A percentile compares a stretch with the other conserved stretches of the same genome.
Conservation (phyloP, 2,113 vertebrate genomes). For the Pica pica region DNA sequence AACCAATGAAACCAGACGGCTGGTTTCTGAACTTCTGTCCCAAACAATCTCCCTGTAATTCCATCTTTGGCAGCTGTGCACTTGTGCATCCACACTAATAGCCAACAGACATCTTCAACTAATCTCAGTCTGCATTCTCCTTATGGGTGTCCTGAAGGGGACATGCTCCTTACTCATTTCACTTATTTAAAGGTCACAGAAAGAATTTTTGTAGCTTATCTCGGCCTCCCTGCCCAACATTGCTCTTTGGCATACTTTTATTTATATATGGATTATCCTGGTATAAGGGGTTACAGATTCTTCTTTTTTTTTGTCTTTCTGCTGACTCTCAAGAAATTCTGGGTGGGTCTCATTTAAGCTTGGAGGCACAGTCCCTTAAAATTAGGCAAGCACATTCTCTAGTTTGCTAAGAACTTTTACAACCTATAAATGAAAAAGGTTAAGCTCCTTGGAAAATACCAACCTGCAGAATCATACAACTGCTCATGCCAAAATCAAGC, state of each 20-base stretch:
- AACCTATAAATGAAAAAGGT: background rate
- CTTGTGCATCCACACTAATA: background rate
- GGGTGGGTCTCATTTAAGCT: background rate
- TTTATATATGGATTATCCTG: background rate
- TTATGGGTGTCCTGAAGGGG: background rate
- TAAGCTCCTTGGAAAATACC: background rate
- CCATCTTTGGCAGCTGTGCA: constrained; percentile 27
- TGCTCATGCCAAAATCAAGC: background rate
- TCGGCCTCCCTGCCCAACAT: background rate
- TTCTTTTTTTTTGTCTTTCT: background rate
- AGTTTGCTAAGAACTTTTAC: background rate
- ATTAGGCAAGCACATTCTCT: background rate
- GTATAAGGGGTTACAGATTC: background rate
- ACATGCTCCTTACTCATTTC: background rate
- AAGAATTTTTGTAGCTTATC: background rate
- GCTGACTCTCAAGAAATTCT: background rate
- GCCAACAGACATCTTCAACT: background rate
- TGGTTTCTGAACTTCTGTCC: background rate
- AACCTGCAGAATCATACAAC: background rate
- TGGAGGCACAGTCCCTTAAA: background rate
- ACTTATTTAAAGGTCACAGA: constrained; percentile 33
- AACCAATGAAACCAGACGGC: background rate
- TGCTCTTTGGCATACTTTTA: background rate
- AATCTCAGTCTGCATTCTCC: constrained; percentile 44
- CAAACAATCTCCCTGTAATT: background rate